Percentiles rank a stretch among this genome's conserved stretches.
phyloP scores from a whole-genome alignment of 2,888 invertebrate species.

The Ptilodon capucinus region DNA sequence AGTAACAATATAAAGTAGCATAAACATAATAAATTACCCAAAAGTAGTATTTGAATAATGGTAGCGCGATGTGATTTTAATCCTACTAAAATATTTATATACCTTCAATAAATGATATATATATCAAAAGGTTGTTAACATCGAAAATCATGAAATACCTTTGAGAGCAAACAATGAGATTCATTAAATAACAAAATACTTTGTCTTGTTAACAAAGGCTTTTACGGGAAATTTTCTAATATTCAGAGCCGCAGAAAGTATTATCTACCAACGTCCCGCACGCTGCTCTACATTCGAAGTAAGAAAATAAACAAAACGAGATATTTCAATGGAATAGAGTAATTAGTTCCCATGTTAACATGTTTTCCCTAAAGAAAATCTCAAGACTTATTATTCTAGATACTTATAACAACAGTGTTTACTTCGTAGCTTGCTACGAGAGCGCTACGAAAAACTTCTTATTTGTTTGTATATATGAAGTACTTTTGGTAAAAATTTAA shows the following conservation, averaged over 20 bases:
- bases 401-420: constrained; percentile 11
- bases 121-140: background rate
- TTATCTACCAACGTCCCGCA: constrained; percentile 1
- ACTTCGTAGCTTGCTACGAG: constrained; percentile 17
- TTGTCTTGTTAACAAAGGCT: constrained; percentile 24
- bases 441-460: constrained; percentile 18
- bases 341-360: constrained; percentile 15
- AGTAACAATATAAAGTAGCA: too few relatives aligned
- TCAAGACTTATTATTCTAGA: constrained; percentile 21
- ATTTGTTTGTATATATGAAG: too few relatives aligned
- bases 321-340: constrained; percentile 12
- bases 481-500: too few relatives aligned
- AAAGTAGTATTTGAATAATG: background rate
- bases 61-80: background rate
- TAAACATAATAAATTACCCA: too few relatives aligned
- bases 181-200: constrained; percentile 27
- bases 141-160: constrained; percentile 12
- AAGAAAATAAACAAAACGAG: constrained; percentile 9
- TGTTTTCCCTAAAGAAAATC: constrained; percentile 18
- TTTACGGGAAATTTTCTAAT: constrained; percentile 9
- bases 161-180: constrained; percentile 22
- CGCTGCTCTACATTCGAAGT: constrained; percentile 1
- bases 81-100: background rate
- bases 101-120: background rate
- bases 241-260: constrained; percentile 11